These are phyloP conservation scores for Garra rufa DNA, from an alignment of 2,113 vertebrate genomes.

Conservation along the genomic window DNA sequence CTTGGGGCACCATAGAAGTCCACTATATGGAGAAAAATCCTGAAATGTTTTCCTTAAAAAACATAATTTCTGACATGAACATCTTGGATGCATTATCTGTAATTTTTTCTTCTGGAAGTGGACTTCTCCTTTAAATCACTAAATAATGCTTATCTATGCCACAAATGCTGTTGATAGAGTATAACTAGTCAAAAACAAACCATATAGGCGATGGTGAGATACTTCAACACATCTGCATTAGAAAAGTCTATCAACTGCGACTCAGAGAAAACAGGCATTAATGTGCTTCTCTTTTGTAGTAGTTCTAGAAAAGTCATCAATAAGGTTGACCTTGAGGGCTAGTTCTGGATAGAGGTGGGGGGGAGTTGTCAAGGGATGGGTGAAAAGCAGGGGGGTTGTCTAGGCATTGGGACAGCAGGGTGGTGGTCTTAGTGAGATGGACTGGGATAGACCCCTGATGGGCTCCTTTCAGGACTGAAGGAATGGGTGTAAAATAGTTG, in stretches of 20 bases:
- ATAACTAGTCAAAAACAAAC: background rate
- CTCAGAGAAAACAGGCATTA: background rate
- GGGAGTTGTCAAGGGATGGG: conserved; percentile 25
- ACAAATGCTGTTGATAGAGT: background rate
- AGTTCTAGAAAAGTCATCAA: conserved; percentile 63
- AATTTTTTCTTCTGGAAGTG: too few relatives aligned
- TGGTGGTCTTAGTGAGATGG: conserved; percentile 56
- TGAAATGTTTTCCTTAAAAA: too few relatives aligned
- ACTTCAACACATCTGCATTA: conserved; percentile 4
- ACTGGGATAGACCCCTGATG: conserved; percentile 65
- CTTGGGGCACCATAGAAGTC: too few relatives aligned
- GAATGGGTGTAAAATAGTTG: conserved; percentile 68
- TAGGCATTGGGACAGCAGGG: conserved; percentile 44
- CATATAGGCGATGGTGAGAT: background rate
- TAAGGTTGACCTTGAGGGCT: conserved; percentile 62
- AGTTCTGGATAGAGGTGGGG: conserved; percentile 42
- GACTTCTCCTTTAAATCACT: too few relatives aligned
- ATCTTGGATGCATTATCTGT: too few relatives aligned
- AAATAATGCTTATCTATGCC: background rate
- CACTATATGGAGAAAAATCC: too few relatives aligned
- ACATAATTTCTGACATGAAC: too few relatives aligned
- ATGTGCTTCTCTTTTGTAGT: conserved; percentile 56
- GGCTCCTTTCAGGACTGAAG: conserved; percentile 65
- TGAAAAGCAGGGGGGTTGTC: conserved; percentile 18
- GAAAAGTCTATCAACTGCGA: background rate